phyloP scores from a whole-genome alignment of 2,797 vertebrate genomes.

The Arnoldichthys spilopterus region DNA sequence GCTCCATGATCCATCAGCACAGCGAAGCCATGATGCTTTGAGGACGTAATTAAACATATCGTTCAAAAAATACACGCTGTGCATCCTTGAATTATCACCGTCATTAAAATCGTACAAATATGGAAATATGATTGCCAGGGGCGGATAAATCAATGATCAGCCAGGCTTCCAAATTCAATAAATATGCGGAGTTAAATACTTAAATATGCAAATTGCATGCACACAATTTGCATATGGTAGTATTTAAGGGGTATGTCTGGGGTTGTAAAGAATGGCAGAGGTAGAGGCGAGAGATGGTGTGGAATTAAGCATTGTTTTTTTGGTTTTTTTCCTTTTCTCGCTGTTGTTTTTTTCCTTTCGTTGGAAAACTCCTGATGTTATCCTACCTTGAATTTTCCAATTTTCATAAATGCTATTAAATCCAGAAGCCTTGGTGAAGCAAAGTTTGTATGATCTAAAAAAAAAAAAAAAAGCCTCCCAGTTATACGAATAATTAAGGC shows the following conservation, averaged over 20 bases:
- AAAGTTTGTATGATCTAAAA: constrained; percentile 70
- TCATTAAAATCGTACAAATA: constrained; percentile 90
- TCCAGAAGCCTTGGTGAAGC: constrained; percentile 75
- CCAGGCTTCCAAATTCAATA: constrained; percentile 88
- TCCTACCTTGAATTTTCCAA: constrained; percentile 13
- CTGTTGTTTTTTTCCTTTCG: constrained; percentile 4
- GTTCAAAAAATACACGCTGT: constrained; percentile 90
- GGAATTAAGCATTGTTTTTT: constrained; percentile 84
- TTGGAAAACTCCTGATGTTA: constrained; percentile 69
- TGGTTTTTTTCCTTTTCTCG: constrained; percentile 64
- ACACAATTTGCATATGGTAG: constrained; percentile 91
- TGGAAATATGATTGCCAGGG: constrained; percentile 91
- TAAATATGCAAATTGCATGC: constrained; percentile 93
- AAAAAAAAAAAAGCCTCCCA: constrained; percentile 82
- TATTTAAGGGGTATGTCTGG: constrained; percentile 91
- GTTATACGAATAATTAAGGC: constrained; percentile 91
- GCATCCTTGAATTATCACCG: constrained; percentile 90
- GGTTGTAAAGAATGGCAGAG: constrained; percentile 87
- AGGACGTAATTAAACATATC: constrained; percentile 94
- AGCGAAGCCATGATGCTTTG: constrained; percentile 89
- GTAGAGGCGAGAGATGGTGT: constrained; percentile 81
- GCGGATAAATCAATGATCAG: constrained; percentile 93
- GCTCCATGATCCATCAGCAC: constrained; percentile 58
- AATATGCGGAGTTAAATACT: constrained; percentile 93
- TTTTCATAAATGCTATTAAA: constrained; percentile 9